Conservation (phyloP, 2,888 invertebrate genomes). For the Acleris holmiana region DNA sequence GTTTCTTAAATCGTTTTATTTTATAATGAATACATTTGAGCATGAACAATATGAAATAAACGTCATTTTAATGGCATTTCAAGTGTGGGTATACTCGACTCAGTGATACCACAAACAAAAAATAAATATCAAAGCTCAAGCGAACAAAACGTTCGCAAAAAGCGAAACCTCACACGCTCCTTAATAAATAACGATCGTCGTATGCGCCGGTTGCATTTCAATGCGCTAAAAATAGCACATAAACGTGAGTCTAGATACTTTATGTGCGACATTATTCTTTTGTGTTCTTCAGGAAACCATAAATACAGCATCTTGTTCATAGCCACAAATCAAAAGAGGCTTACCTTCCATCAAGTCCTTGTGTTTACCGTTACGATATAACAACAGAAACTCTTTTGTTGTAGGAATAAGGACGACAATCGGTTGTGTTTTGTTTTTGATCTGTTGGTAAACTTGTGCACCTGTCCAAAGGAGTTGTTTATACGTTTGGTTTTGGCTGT, state of each 20-base stretch:
- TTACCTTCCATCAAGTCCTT: constrained; percentile 56
- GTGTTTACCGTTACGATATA: constrained; percentile 38
- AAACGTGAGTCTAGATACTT: constrained; percentile 30
- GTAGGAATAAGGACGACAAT: constrained; percentile 38
- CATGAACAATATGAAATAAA: no score
- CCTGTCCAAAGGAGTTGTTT: constrained; percentile 53
- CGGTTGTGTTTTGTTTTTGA: constrained; percentile 3
- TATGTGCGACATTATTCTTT: constrained; percentile 56
- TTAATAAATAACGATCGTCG: constrained; percentile 11
- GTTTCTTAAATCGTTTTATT: no score
- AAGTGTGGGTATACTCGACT: no score
- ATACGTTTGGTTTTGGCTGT: constrained; percentile 55
- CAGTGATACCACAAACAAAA: background rate
- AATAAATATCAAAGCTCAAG: background rate
- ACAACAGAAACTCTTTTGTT: constrained; percentile 40
- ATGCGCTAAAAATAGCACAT: constrained; percentile 32
- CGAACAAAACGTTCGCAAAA: constrained; percentile 3
- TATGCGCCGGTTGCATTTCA: constrained; percentile 25
- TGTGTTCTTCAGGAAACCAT: constrained; percentile 69
- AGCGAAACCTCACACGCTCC: constrained; percentile 7
- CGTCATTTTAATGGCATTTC: no score
- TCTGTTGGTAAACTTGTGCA: constrained; percentile 35
- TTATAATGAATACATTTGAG: no score
- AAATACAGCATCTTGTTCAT: constrained; percentile 68
- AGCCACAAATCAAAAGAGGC: constrained; percentile 73